These are phyloP conservation scores for Mya arenaria DNA, from an alignment of 1,140 invertebrate species.

Conservation along the genomic window DNA sequence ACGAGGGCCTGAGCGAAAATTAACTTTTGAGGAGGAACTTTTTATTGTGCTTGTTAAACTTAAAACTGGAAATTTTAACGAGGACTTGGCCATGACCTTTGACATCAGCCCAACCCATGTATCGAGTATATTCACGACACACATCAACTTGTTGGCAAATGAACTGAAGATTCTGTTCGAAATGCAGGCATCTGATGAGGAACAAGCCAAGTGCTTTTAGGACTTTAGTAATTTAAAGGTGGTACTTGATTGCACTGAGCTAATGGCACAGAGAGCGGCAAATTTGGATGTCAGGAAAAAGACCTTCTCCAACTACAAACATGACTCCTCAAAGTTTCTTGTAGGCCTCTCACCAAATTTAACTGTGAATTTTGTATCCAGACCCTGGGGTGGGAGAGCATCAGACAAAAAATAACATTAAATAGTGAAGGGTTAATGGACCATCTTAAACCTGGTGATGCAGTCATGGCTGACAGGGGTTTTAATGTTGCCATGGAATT, in stretches of 20 bases:
- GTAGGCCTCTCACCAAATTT: not conserved
- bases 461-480: not conserved
- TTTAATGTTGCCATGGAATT: not conserved
- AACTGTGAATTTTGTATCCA: not conserved
- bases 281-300: not conserved
- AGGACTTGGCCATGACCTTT: no score
- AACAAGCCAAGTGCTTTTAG: not conserved
- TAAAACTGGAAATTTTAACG: not conserved
- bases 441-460: not conserved
- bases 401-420: not conserved
- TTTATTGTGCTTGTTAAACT: constrained; percentile 3
- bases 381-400: not conserved
- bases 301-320: not conserved
- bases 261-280: not conserved
- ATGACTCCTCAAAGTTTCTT: not conserved
- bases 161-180: not conserved
- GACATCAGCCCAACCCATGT: not conserved
- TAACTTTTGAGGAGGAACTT: no score
- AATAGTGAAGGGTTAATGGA: not conserved
- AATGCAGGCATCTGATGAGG: not conserved
- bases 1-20: no score
- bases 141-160: not conserved
- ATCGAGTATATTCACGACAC: not conserved
- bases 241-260: not conserved
- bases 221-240: not conserved